Base-by-base conservation (phyloP, 2,888 invertebrate genomes). In the Parnassius mnemosyne region DNA sequence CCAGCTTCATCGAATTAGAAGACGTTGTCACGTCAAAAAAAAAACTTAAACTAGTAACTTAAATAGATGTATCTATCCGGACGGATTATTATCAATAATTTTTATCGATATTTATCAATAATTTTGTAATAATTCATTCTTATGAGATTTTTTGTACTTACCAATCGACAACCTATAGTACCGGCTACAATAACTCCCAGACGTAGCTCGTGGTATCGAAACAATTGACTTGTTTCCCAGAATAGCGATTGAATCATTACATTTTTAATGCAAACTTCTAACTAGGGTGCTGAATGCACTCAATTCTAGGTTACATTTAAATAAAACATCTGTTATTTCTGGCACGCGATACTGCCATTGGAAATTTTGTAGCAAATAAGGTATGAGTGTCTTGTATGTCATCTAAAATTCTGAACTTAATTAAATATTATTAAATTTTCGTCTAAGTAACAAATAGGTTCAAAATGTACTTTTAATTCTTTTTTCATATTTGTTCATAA, bases 171-270 rank as follows among this genome's bases (percentile, higher is more conserved):
- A 46, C 16, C 42, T 2, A 34, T 57, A 46, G 63, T 60, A 61
- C 44, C 11, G 53, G 56, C 49, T 13, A 53, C 51, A 57, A 43
- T 44, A 46, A 20, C 42, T 53, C 54, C 20, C 11, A 56, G 52
- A 16, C n/a, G 54, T 42, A 50, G 63, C 63, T 25, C n/a, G 54
- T 42, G 52, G 63, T 63, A 69, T 71, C 67, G 68, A 69, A 71
- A 67, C 76, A 80, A 86, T 84, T 80, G 80, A 85, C 79, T 81
- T 70, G 78, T 86, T 85, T 81, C 85, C 77, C 66, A 67, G 84
- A 79, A 86, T 61, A 71, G 59, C 79, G 76, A 83, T 83, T 81
- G 85, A 83, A 83, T 78, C 75, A 79, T 81, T 87, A 78, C 77
- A 87, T 83, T 82, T 85, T 88, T 86, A 84, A 87, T 84, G 77